Percentiles rank a stretch among this genome's conserved stretches.
Conservation (phyloP, 2,113 vertebrate species). For the Atlantisia rogersi region DNA sequence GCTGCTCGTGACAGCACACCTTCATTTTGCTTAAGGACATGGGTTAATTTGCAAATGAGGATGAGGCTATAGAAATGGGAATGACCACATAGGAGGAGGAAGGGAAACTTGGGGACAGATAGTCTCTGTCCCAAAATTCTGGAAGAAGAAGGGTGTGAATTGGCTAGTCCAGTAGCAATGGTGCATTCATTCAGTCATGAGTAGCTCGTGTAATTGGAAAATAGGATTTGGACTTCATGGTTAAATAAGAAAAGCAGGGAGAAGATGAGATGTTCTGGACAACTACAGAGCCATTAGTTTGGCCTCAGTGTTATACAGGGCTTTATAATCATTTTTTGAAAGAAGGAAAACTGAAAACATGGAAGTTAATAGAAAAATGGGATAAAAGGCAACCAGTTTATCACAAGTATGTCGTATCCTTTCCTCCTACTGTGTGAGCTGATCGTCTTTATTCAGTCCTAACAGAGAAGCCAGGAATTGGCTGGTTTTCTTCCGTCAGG, state of each 20-base stretch:
- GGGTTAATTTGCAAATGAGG: constrained; percentile 15
- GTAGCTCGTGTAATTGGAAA: constrained; percentile 34
- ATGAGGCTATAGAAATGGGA: constrained; percentile 9
- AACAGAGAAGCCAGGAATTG: constrained; percentile 59
- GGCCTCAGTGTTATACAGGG: neutral
- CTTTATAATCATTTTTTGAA: constrained; percentile 9
- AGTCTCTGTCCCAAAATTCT: constrained; percentile 21
- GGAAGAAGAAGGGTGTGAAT: constrained; percentile 26
- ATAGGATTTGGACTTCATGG: neutral
- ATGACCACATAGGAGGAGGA: neutral
- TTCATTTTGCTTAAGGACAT: neutral
- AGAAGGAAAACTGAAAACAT: neutral
- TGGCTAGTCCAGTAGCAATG: neutral
- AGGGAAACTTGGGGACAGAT: neutral
- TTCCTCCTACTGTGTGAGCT: constrained; percentile 51
- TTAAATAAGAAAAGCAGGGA: neutral
- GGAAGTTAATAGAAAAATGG: constrained; percentile 16
- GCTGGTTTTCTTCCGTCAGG: constrained; percentile 63
- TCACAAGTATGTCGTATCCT: constrained; percentile 53
- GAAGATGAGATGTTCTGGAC: neutral
- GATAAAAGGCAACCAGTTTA: constrained; percentile 45
- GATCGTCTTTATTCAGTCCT: constrained; percentile 47
- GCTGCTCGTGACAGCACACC: neutral
- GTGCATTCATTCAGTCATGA: constrained; percentile 44
- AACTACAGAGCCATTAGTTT: neutral